Evolutionary conservation across 2,797 vertebrate species (phyloP).

Genomic region (Spinibarbus caldwelli): DNA sequence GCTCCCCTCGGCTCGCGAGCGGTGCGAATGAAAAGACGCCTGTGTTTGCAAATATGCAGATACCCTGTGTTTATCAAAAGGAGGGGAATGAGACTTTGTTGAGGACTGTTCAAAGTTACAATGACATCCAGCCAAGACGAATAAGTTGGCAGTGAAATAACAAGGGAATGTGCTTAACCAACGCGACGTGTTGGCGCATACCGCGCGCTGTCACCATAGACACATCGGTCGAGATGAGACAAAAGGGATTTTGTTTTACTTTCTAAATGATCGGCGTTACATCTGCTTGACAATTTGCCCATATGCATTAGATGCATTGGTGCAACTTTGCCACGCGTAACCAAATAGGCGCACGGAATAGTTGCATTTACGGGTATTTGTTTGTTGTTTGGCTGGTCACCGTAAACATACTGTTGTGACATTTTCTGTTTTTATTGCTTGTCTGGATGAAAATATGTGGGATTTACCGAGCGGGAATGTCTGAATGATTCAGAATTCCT

Average conservation of each 20-base stretch:
- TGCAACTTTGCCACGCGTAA: slow-evolving; percentile 47
- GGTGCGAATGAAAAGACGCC: slow-evolving; percentile 66
- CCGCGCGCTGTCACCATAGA: slow-evolving; percentile 74
- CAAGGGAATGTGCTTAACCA: slow-evolving; percentile 74
- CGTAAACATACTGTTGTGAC: slow-evolving; percentile 44
- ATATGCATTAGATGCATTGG: slow-evolving; percentile 4
- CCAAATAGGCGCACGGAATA: slow-evolving; percentile 38
- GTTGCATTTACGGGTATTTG: slow-evolving; percentile 40
- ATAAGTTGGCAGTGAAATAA: slow-evolving; percentile 60
- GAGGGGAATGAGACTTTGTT: slow-evolving; percentile 63
- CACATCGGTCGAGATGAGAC: slow-evolving; percentile 84
- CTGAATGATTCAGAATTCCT: slow-evolving; percentile 9
- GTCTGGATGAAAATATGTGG: background rate
- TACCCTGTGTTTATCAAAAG: slow-evolving; percentile 52
- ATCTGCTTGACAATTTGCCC: slow-evolving; percentile 24
- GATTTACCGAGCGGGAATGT: slow-evolving; percentile 23
- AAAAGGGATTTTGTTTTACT: slow-evolving; percentile 79
- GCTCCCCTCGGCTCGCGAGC: slow-evolving; percentile 78
- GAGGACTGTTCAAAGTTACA: slow-evolving; percentile 68
- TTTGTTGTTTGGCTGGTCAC: slow-evolving; percentile 42
- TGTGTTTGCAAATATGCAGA: slow-evolving; percentile 67
- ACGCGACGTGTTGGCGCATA: slow-evolving; percentile 82
- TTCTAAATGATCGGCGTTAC: slow-evolving; percentile 48
- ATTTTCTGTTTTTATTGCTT: slow-evolving; percentile 24
- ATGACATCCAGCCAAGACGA: slow-evolving; percentile 63